Percentiles rank a stretch among this genome's conserved stretches.
Conservation (phyloP, 2,113 vertebrate genomes). For the Micromys minutus region DNA sequence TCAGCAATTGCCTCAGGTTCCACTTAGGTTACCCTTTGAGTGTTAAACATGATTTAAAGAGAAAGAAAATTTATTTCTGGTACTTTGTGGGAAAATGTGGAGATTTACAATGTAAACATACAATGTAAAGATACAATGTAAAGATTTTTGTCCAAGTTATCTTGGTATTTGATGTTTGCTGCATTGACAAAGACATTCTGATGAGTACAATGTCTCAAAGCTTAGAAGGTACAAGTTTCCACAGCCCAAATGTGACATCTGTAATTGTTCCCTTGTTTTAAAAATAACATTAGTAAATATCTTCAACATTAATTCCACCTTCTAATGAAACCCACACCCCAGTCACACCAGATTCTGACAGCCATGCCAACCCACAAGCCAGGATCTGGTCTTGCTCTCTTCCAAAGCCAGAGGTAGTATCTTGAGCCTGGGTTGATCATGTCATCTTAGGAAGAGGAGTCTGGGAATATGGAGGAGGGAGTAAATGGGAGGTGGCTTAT, state of each 20-base stretch:
- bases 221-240: neutral
- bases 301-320: neutral
- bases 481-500: too few species aligned
- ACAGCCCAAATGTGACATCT: neutral
- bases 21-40: neutral
- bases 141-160: neutral
- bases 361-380: neutral
- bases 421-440: neutral
- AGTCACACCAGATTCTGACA: neutral
- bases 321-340: neutral
- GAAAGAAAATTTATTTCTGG: neutral
- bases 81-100: neutral
- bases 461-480: neutral
- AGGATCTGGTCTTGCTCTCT: neutral
- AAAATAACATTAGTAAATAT: neutral
- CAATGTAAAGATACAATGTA: neutral
- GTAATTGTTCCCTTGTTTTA: too few species aligned
- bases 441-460: neutral
- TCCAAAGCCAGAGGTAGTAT: neutral
- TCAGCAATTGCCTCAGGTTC: neutral
- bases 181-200: neutral
- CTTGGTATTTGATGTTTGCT: neutral
- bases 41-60: neutral
- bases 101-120: neutral
- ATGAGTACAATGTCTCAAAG: neutral